These are phyloP conservation scores for Zeus faber DNA, from an alignment of 2,113 vertebrate genomes.

Conservation along the genomic window DNA sequence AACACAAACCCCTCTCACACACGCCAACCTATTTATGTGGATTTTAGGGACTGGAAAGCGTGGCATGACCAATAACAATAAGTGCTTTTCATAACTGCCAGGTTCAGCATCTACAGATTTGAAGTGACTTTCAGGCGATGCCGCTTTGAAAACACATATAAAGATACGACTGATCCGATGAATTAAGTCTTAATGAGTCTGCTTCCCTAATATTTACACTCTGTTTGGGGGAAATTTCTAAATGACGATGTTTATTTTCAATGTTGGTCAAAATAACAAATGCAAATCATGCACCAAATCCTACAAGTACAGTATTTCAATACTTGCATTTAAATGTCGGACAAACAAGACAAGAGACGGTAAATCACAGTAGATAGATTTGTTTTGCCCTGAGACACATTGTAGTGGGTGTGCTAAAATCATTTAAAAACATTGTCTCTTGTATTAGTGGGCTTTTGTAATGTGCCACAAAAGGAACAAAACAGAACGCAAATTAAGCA, in stretches of 20 bases:
- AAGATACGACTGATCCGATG: not conserved
- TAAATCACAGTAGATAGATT: conserved; percentile 50
- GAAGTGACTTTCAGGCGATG: not conserved
- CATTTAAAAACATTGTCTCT: conserved; percentile 44
- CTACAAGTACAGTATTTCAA: conserved; percentile 33
- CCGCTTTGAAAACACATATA: not conserved
- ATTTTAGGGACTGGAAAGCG: not conserved
- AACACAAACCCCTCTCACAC: too few relatives aligned
- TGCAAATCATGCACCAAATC: conserved; percentile 21
- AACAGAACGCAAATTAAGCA: conserved; percentile 58
- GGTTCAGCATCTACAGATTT: not conserved
- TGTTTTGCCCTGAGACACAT: conserved; percentile 65
- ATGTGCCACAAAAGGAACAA: conserved; percentile 32
- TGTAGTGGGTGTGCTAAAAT: conserved; percentile 51
- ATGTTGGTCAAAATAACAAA: conserved; percentile 12
- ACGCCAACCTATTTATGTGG: too few relatives aligned
- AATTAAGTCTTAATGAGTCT: too few relatives aligned
- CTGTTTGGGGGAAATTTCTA: too few relatives aligned
- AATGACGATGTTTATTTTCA: too few relatives aligned
- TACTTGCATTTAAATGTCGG: conserved; percentile 24
- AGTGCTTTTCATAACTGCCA: not conserved
- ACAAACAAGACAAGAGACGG: conserved; percentile 19
- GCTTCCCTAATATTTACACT: too few relatives aligned
- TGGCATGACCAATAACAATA: not conserved
- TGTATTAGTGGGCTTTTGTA: conserved; percentile 32